phyloP scores from a whole-genome alignment of 2,797 vertebrate genomes.

The Melanogrammus aeglefinus region DNA sequence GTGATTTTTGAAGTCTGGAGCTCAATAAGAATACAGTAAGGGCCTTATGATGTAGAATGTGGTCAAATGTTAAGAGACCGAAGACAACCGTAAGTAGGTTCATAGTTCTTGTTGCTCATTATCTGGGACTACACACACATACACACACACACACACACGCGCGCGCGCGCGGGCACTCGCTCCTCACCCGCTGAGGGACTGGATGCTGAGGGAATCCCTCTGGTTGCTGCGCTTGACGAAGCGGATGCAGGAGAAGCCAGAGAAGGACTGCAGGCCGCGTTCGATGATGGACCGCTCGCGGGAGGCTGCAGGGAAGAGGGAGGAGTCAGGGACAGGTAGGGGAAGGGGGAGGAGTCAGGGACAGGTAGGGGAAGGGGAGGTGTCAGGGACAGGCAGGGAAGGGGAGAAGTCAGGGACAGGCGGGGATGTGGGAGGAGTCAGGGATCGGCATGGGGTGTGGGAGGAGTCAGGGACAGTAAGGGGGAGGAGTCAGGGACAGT shows the following conservation, averaged over 20 bases:
- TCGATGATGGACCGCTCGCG: conserved; percentile 38
- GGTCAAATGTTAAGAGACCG: too few species aligned
- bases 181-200: conserved; percentile 36
- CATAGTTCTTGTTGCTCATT: background rate
- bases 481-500: too few species aligned
- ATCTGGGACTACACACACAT: background rate
- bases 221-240: conserved; percentile 25
- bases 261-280: conserved; percentile 40
- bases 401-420: too few species aligned
- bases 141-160: background rate
- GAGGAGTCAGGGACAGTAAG: too few species aligned
- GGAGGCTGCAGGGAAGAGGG: conserved; percentile 17
- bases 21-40: background rate
- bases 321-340: background rate
- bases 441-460: too few species aligned
- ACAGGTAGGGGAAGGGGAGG: background rate
- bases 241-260: conserved; percentile 35
- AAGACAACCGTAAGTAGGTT: background rate
- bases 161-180: background rate
- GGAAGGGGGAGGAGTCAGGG: background rate
- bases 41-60: background rate
- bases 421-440: too few species aligned
- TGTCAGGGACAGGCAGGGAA: too few species aligned
- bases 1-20: too few species aligned
- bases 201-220: conserved; percentile 39